Conservation (phyloP, 1,140 invertebrate genomes). For the Rhyzopertha dominica region DNA sequence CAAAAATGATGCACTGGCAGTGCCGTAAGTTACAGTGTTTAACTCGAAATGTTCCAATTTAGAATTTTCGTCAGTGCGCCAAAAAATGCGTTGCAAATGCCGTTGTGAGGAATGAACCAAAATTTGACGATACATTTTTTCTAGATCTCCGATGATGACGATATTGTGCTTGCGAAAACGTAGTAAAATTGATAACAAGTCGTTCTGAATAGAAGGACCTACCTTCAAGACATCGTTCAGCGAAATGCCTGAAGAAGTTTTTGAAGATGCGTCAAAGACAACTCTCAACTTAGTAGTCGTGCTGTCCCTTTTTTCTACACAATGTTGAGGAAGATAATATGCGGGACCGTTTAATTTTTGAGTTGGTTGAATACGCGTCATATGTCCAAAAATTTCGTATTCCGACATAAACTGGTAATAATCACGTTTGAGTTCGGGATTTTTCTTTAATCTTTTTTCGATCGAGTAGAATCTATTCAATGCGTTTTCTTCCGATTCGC, state of each 20-base stretch:
- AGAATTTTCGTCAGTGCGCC: constrained; percentile 29
- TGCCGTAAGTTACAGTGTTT: constrained; percentile 43
- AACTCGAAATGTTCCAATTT: constrained; percentile 33
- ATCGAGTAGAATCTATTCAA: constrained; percentile 20
- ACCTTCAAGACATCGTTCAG: constrained; percentile 27
- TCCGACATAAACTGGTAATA: constrained; percentile 42
- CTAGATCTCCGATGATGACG: constrained; percentile 40
- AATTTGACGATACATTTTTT: constrained; percentile 46
- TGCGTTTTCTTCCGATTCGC: constrained; percentile 25
- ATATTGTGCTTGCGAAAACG: constrained; percentile 33
- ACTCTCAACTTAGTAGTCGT: constrained; percentile 36
- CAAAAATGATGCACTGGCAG: constrained; percentile 31
- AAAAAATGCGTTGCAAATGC: constrained; percentile 42
- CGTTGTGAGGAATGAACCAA: constrained; percentile 27
- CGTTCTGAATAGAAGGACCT: constrained; percentile 37
- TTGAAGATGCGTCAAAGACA: constrained; percentile 18
- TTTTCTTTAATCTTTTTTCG: constrained; percentile 18
- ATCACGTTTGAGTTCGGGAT: constrained; percentile 23
- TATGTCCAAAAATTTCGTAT: constrained; percentile 42
- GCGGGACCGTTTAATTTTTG: constrained; percentile 6
- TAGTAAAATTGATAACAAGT: constrained; percentile 29
- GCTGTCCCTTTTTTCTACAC: constrained; percentile 34
- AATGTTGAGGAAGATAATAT: constrained; percentile 41
- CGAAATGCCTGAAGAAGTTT: constrained; percentile 25
- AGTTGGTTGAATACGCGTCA: constrained; percentile 22